Evolutionary conservation across 2,888 invertebrate species (phyloP), one percentile per base, ranked within the genome.

Genomic region (Drosophila subquinaria): DNA sequence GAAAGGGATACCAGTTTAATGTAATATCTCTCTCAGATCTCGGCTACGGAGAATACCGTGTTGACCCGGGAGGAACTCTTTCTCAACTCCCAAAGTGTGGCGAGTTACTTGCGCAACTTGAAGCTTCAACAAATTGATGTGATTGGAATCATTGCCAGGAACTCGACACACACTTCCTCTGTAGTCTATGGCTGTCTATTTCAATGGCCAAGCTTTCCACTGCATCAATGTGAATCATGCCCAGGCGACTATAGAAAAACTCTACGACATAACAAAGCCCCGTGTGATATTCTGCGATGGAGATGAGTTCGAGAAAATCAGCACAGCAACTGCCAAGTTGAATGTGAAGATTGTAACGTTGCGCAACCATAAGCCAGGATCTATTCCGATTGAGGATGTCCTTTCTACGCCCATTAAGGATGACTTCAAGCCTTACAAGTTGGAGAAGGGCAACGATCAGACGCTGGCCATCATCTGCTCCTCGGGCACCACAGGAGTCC

Each of bases 401-500:
- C n/a, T 79, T 4, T 13, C 20, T 10, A 70, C 75, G 8, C 67
- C 78, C 15, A 63, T 73, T 0, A 50, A 57, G n/a, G 36, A 57
- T 0, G 36, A 61, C 35, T 81, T 81, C 10, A 11, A 17, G 6
- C 90, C 90, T 0, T 66, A 73, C n/a, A 70, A 57, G 15, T 67
- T 85, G 30, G 79, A 81, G 17, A 57, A 73, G 13, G 89, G 90
- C 35, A 81, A 76, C 10, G 75, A 88, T 64, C 88, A 89, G 60
- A 84, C 81, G 0, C 71, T 88, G 17, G 84, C 85, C 3, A 90
- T 92, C 62, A 68, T 91, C 1, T 87, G 91, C 53, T 84, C 91
- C 0, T 90, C 91, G 5, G 91, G 92, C 15, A 90, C 90, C 11
- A 91, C 90, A 0, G 91, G 91, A 5, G 20, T 66, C 0, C 90